Conservation (phyloP, 2,797 vertebrate genomes). For the Microchirus variegatus region DNA sequence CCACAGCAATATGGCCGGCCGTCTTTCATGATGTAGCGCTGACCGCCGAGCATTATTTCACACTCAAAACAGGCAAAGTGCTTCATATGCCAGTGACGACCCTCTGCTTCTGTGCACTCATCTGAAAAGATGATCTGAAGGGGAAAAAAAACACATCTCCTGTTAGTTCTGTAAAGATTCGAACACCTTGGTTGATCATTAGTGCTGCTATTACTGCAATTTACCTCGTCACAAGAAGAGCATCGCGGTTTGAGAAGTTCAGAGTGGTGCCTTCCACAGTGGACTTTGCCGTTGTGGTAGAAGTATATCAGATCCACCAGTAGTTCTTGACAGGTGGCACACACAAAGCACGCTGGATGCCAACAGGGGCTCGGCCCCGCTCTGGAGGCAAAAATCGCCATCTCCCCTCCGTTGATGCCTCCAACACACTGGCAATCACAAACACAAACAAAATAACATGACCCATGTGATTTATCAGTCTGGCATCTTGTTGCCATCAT, state of each 20-base stretch:
- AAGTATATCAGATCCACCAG: constrained; percentile 98
- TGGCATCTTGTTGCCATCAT: constrained; percentile 7
- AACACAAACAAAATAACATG: constrained; percentile 40
- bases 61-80: constrained; percentile 97
- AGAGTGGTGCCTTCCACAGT: constrained; percentile 94
- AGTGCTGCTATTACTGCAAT: not conserved
- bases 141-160: not conserved
- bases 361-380: constrained; percentile 92
- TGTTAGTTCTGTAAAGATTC: constrained; percentile 4
- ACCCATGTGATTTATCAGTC: constrained; percentile 24
- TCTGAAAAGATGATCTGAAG: constrained; percentile 94
- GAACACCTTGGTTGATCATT: not conserved
- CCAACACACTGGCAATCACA: constrained; percentile 71
- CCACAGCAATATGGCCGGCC: constrained; percentile 93
- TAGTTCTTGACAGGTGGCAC: constrained; percentile 90
- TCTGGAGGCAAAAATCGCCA: constrained; percentile 94
- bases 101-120: constrained; percentile 97
- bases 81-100: constrained; percentile 98
- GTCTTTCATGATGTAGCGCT: constrained; percentile 99
- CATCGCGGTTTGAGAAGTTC: constrained; percentile 97
- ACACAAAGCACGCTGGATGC: constrained; percentile 95
- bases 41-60: constrained; percentile 91
- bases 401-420: constrained; percentile 90
- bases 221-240: constrained; percentile 89
- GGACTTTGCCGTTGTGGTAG: constrained; percentile 92